Conservation (phyloP, 1,140 invertebrate species). For the Drosophila bifasciata region DNA sequence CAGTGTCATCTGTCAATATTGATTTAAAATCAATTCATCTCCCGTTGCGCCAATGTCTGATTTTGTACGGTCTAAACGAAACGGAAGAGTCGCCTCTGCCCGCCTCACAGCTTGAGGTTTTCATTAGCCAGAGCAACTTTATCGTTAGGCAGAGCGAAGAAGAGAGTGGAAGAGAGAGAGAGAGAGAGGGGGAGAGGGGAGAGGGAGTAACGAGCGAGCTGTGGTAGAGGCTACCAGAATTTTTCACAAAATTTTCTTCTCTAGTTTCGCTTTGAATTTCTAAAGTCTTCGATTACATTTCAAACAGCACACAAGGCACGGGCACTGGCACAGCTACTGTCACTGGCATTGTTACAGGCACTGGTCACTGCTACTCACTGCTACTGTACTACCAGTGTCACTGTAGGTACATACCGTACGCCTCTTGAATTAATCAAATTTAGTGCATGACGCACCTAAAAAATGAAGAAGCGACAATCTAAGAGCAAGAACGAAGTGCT, state of each 20-base stretch:
- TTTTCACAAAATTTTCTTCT: constrained; percentile 14
- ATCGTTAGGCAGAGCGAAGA: no score
- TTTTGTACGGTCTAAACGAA: constrained; percentile 45
- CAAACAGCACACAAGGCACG: background rate
- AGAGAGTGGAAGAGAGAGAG: background rate
- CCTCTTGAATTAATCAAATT: constrained; percentile 72
- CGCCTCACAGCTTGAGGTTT: constrained; percentile 68
- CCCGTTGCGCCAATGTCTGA: constrained; percentile 65
- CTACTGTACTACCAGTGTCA: no score
- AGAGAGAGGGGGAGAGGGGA: no score
- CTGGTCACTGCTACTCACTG: background rate
- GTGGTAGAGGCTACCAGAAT: background rate
- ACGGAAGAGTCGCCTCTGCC: background rate
- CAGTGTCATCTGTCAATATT: constrained; percentile 80
- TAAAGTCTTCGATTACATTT: constrained; percentile 35
- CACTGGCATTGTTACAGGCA: no score
- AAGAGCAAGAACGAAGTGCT: no score
- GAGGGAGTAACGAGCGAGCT: no score
- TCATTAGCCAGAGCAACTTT: constrained; percentile 52
- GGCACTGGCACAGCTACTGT: no score
- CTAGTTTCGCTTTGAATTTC: background rate
- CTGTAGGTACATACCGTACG: no score
- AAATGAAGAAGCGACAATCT: background rate
- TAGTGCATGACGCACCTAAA: constrained; percentile 63
- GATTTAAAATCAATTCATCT: constrained; percentile 82